phyloP scores from a whole-genome alignment of 2,797 vertebrate genomes.

The Phataginus tetradactyla region DNA sequence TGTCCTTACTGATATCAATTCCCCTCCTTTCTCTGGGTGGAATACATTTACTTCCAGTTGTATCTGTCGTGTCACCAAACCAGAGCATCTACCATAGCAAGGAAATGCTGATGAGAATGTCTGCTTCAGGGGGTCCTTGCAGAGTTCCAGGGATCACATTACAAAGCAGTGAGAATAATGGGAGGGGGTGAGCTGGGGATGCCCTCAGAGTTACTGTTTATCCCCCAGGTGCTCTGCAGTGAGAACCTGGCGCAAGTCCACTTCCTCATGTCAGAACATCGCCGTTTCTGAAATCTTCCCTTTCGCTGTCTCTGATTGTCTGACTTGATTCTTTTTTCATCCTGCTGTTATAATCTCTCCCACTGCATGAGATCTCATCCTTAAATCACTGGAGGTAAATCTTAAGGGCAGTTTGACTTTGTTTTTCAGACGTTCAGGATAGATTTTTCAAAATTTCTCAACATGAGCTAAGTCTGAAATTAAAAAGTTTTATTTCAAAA shows the following conservation, averaged over 20 bases:
- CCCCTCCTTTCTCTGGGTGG: neutral
- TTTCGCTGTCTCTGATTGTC: neutral
- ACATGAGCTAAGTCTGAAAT: conserved; percentile 44
- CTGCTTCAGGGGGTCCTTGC: neutral
- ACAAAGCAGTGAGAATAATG: neutral
- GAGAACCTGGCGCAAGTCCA: conserved; percentile 4
- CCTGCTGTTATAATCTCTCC: conserved; percentile 57
- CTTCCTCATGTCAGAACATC: neutral
- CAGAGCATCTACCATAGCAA: neutral
- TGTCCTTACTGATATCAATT: neutral
- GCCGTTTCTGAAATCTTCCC: neutral
- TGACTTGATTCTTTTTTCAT: conserved; percentile 37
- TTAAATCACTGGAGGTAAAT: conserved; percentile 69
- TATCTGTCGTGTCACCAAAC: neutral
- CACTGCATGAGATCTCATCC: conserved; percentile 72
- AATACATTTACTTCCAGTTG: neutral
- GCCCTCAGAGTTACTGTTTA: conserved; percentile 24
- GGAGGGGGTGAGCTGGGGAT: neutral
- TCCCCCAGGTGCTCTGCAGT: neutral
- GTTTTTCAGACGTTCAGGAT: neutral
- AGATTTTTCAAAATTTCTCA: conserved; percentile 19
- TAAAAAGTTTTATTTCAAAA: neutral
- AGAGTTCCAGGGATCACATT: neutral
- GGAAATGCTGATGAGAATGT: neutral
- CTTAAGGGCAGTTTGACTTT: conserved; percentile 55